Evolutionary conservation across 2,797 vertebrate species (phyloP), one percentile per base, ranked within the genome.

Genomic region (Bradypodion ventrale): DNA sequence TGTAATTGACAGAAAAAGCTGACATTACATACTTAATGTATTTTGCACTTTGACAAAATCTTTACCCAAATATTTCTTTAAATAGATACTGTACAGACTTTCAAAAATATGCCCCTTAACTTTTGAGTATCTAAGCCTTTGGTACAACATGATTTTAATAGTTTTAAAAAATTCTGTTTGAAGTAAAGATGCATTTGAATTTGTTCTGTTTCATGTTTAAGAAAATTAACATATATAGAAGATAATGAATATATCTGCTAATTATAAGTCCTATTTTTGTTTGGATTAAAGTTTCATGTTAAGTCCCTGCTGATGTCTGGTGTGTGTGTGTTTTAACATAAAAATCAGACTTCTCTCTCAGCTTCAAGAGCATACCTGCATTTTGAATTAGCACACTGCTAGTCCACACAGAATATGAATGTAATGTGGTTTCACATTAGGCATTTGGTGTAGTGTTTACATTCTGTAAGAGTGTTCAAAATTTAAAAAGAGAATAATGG

Each of bases 181-280:
- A 91, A 85, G 82, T 87, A 40, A 90, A 86, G 84, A 79, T 89
- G 87, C 87, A 94, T 92, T 84, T 83, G 15, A 91, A 75, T 68
- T 12, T 90, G 78, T 94, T 95, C 84, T 90, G n/a, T 87, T 88
- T 92, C 85, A 32, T 89, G 78, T 93, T 93, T 88, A 87, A 92
- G 85, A 83, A 90, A 82, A 93, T 93, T 93, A 92, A 90, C 88
- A 88, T 91, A 91, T 85, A 93, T 92, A 93, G 83, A 84, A 93
- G 85, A 85, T 90, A 91, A 93, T 88, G 87, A 91, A 92, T 93
- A 83, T 83, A 77, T 83, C 89, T 93, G 91, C 83, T 90, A 73
- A 92, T 88, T 74, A 87, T 82, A 56, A 23, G 42, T 69, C 78
- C 77, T 68, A 68, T 88, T 91, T 90, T 90, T 92, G 84, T 88